Percentiles rank a stretch among this genome's conserved stretches.
These are phyloP conservation scores for Beris chalybata DNA, from an alignment of 2,888 invertebrate genomes.

Conservation along the genomic window DNA sequence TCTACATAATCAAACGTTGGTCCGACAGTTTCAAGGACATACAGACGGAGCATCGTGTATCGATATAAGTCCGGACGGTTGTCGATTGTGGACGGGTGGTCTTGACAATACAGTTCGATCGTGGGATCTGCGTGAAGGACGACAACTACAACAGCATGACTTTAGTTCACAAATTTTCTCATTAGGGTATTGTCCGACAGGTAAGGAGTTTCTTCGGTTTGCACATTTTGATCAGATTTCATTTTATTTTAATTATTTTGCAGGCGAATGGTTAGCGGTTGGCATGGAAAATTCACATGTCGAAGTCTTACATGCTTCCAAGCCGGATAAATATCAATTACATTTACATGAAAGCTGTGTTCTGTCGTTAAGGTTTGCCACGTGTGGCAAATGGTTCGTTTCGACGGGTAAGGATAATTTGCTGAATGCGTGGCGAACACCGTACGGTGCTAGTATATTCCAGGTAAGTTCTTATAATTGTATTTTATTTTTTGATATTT, in stretches of 20 bases:
- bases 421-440: slow-evolving; percentile 96
- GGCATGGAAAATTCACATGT: slow-evolving; percentile 99
- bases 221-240: not conserved
- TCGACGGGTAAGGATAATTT: slow-evolving; percentile 98
- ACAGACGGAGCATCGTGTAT: slow-evolving; percentile 98
- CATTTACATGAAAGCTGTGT: slow-evolving; percentile 97
- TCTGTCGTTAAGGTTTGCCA: slow-evolving; percentile 90
- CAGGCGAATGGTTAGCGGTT: slow-evolving; percentile 93
- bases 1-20: slow-evolving; percentile 85
- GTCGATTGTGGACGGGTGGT: slow-evolving; percentile 89
- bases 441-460: slow-evolving; percentile 97
- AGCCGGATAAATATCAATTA: slow-evolving; percentile 94
- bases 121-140: slow-evolving; percentile 93
- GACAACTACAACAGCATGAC: slow-evolving; percentile 93
- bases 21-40: slow-evolving; percentile 93
- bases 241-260: slow-evolving; percentile 27
- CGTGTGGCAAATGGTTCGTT: slow-evolving; percentile 98
- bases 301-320: slow-evolving; percentile 87
- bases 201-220: slow-evolving; percentile 47
- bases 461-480: slow-evolving; percentile 65
- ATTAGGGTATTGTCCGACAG: slow-evolving; percentile 89
- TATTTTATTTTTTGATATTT: too few species aligned
- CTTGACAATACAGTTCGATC: slow-evolving; percentile 95
- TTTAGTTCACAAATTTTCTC: slow-evolving; percentile 90
- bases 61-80: slow-evolving; percentile 93